Conservation (phyloP, 2,888 invertebrate genomes). For the Aethes cnicana region DNA sequence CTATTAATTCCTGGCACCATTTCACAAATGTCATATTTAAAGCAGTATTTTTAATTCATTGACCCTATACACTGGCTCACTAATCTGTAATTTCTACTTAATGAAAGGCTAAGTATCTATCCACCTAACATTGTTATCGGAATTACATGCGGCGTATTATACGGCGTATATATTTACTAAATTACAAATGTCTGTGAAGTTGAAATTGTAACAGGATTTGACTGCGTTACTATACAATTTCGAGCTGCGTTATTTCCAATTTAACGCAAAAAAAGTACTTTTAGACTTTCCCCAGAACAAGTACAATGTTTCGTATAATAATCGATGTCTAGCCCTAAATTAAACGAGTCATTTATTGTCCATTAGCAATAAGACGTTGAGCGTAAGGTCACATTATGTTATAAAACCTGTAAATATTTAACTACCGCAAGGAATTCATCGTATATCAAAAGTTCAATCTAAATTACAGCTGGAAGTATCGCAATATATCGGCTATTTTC, state of each 20-base stretch:
- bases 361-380: constrained; percentile 57
- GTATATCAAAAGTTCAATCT: constrained; percentile 58
- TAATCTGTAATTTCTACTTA: constrained; percentile 8
- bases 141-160: too few relatives aligned
- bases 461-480: constrained; percentile 40
- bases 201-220: too few relatives aligned
- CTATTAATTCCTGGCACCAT: constrained; percentile 19
- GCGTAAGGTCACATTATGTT: constrained; percentile 39
- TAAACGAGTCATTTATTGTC: constrained; percentile 60
- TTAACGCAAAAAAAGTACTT: not conserved
- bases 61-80: not conserved
- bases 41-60: not conserved
- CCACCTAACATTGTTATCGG: too few relatives aligned
- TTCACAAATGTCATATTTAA: not conserved
- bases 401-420: constrained; percentile 60
- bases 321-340: constrained; percentile 42
- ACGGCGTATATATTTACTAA: too few relatives aligned
- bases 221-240: too few relatives aligned
- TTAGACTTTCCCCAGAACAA: constrained; percentile 9
- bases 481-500: constrained; percentile 57
- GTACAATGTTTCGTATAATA: constrained; percentile 12
- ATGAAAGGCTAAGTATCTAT: not conserved
- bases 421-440: constrained; percentile 47
- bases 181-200: too few relatives aligned
- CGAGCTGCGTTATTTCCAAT: not conserved